These are phyloP conservation scores for Mesitornis unicolor DNA, from an alignment of 2,113 vertebrate species.

Conservation along the genomic window DNA sequence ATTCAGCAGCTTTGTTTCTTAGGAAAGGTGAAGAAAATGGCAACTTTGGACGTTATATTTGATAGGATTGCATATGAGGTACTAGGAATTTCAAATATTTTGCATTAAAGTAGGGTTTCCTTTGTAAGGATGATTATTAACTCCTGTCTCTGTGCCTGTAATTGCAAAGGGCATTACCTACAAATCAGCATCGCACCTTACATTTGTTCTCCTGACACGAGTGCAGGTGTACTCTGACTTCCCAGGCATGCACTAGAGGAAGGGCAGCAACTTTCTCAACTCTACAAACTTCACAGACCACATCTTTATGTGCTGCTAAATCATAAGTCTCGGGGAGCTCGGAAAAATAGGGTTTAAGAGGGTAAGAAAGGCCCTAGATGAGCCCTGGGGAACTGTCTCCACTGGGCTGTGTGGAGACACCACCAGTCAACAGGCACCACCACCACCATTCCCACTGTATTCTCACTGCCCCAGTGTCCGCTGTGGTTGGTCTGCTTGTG, in stretches of 20 bases:
- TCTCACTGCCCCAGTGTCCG: too few relatives aligned
- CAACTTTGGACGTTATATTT: neutral
- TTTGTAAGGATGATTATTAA: neutral
- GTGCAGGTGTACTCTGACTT: neutral
- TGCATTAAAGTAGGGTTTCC: neutral
- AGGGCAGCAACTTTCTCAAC: neutral
- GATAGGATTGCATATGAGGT: neutral
- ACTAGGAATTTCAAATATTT: neutral
- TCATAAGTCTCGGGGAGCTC: neutral
- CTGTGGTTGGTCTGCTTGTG: fast-evolving
- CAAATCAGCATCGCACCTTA: neutral
- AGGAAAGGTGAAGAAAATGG: neutral
- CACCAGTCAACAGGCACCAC: fast-evolving
- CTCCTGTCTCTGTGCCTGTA: neutral
- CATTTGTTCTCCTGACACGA: neutral
- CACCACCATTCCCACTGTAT: fast-evolving
- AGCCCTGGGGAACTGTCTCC: neutral
- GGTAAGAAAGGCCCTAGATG: neutral
- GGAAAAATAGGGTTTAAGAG: neutral
- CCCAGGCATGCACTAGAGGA: neutral
- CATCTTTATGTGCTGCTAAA: fast-evolving
- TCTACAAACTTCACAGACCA: fast-evolving
- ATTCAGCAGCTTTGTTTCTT: neutral
- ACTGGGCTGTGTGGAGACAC: neutral
- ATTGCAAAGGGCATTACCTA: neutral